Conservation (phyloP, 2,797 vertebrate species). For the Labroides dimidiatus region DNA sequence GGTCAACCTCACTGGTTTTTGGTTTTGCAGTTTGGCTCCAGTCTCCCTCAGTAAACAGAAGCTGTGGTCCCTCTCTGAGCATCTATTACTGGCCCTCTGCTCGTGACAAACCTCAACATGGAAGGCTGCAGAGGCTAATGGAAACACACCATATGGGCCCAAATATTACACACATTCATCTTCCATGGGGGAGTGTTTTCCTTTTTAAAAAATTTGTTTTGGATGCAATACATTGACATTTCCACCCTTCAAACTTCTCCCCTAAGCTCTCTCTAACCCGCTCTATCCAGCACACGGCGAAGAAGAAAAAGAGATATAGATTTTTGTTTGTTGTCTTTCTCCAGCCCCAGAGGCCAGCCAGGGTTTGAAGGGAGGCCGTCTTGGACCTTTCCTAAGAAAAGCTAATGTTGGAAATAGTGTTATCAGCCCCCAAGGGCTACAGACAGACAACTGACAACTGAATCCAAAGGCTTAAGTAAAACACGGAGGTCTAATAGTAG, state of each 20-base stretch:
- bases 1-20: too few species aligned
- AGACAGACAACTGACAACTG: constrained; percentile 64
- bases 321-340: constrained; percentile 55
- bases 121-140: constrained; percentile 66
- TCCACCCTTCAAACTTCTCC: constrained; percentile 50
- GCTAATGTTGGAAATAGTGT: constrained; percentile 57
- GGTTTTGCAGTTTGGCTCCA: constrained; percentile 3
- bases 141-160: constrained; percentile 65
- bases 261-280: constrained; percentile 34
- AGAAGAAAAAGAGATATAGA: constrained; percentile 36
- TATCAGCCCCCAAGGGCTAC: constrained; percentile 37
- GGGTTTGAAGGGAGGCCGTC: constrained; percentile 55
- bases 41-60: constrained; percentile 50
- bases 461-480: constrained; percentile 72
- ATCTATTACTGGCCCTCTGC: constrained; percentile 65
- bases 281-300: constrained; percentile 31
- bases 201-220: constrained; percentile 11
- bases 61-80: constrained; percentile 44
- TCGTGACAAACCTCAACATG: constrained; percentile 64
- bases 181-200: constrained; percentile 35
- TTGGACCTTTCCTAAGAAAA: constrained; percentile 61
- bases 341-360: constrained; percentile 31
- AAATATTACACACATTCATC: constrained; percentile 64
- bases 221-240: constrained; percentile 57
- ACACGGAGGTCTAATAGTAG: constrained; percentile 67